These are phyloP conservation scores for Oncorhynchus nerka DNA, from an alignment of 2,113 vertebrate species.

Conservation along the genomic window DNA sequence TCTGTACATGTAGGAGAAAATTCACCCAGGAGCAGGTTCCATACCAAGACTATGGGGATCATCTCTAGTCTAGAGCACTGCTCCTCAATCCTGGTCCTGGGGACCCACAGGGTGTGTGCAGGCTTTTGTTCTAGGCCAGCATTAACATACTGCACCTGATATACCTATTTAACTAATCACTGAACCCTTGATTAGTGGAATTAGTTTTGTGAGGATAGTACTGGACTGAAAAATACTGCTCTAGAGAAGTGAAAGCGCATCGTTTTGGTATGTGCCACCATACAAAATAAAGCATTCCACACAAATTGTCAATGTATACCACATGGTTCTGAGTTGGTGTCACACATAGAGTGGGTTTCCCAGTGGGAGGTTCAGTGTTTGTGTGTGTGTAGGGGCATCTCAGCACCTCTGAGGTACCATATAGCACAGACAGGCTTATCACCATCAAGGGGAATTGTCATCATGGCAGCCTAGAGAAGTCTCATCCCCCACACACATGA, in stretches of 20 bases:
- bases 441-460: neutral
- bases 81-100: neutral
- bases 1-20: too few species aligned
- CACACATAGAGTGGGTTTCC: neutral
- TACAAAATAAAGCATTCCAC: neutral
- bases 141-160: neutral
- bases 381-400: neutral
- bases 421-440: neutral
- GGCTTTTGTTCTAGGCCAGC: too few species aligned
- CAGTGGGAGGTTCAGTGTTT: neutral
- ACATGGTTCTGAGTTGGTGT: neutral
- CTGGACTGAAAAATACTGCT: neutral
- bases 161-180: neutral
- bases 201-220: too few species aligned
- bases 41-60: neutral
- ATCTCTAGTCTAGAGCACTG: neutral
- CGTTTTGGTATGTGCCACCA: neutral
- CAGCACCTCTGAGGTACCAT: neutral
- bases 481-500: neutral
- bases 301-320: neutral
- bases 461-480: neutral
- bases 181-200: neutral
- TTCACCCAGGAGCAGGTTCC: too few species aligned
- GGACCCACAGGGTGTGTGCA: neutral
- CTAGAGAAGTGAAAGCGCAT: neutral